Evolutionary conservation across 92 coral and sea anemone species (phyloP), one percentile per base, ranked within the genome.

Genomic region (Micromussa lordhowensis): DNA sequence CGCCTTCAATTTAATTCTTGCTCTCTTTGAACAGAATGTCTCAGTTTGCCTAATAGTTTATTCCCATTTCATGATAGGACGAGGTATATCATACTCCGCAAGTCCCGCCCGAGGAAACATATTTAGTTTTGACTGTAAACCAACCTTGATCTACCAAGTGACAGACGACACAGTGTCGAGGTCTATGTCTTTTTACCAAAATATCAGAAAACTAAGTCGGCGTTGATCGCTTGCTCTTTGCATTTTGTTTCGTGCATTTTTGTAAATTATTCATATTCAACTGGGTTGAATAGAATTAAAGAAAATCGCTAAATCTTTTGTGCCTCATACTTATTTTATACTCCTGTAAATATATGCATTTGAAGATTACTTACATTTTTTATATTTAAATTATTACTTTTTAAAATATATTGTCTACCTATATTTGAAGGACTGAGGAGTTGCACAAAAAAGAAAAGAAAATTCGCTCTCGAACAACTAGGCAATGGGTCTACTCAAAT

Each of bases 221-320:
- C 49, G 17, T 24, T 24, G 14, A 21, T 55, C 51, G 19, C 35
- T 17, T 57, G 6, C 24, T 9, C 54, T 82, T 74, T 24, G 29
- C 40, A 57, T 9, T 15, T 10, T 51, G 19, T 55, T 3, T 26
- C 88, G 31, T 38, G 36, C 57, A 22, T 19, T 40, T 73, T 5
- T 34, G 71, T 26, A 28, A 66, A 28, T 66, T 66, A 66, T 66
- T 66, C 71, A 66, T 66, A 26, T 28, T 28, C 29, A 17, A 24
- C 13, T 66, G 3, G 34, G 34, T 79, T 55, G 49, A 31, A 35
- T 24, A 22, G 36, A 24, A 21, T 36, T 38, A 35, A 68, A 31
- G 81, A n/a, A 84, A 59, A 84, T 84, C 30, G 72, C 29, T n/a
- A 24, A 84, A 70, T 54, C 69, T 69, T 82, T 82, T 82, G 63